These are phyloP conservation scores for Chionodraco myersi DNA, from an alignment of 2,113 vertebrate species.

Conservation along the genomic window DNA sequence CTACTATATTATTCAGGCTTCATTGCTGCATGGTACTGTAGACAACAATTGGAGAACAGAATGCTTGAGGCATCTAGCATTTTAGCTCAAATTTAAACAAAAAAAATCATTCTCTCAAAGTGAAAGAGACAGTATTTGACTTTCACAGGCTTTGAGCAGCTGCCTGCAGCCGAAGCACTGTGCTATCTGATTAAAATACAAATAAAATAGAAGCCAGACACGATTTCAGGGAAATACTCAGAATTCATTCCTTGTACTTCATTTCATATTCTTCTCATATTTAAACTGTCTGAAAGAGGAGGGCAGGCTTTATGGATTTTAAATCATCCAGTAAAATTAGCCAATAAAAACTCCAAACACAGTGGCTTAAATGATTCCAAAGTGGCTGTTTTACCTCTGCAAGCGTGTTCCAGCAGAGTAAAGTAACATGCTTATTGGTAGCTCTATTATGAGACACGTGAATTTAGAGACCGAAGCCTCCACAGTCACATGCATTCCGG, in stretches of 20 bases:
- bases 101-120: slow-evolving; percentile 65
- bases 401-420: slow-evolving; percentile 6
- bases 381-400: slow-evolving; percentile 12
- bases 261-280: slow-evolving; percentile 45
- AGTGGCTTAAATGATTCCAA: slow-evolving; percentile 17
- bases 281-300: slow-evolving; percentile 30
- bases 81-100: slow-evolving; percentile 66
- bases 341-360: slow-evolving; percentile 25
- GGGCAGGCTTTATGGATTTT: slow-evolving; percentile 42
- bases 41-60: slow-evolving; percentile 61
- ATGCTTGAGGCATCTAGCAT: slow-evolving; percentile 68
- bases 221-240: slow-evolving; percentile 40
- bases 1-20: slow-evolving; percentile 55
- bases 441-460: no score
- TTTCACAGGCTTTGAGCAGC: slow-evolving; percentile 66
- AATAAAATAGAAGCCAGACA: slow-evolving; percentile 12
- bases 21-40: slow-evolving; percentile 43
- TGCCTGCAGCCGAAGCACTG: slow-evolving; percentile 59
- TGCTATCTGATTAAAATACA: slow-evolving; percentile 44
- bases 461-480: no score
- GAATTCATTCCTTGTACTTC: slow-evolving; percentile 41
- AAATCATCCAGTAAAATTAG: slow-evolving; percentile 21
- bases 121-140: slow-evolving; percentile 73
- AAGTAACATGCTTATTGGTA: slow-evolving; percentile 33
- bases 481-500: no score